A percentile compares a stretch with the other conserved stretches of the same genome.
Conservation (phyloP, 2,797 vertebrate genomes). For the Aldrovandia affinis region DNA sequence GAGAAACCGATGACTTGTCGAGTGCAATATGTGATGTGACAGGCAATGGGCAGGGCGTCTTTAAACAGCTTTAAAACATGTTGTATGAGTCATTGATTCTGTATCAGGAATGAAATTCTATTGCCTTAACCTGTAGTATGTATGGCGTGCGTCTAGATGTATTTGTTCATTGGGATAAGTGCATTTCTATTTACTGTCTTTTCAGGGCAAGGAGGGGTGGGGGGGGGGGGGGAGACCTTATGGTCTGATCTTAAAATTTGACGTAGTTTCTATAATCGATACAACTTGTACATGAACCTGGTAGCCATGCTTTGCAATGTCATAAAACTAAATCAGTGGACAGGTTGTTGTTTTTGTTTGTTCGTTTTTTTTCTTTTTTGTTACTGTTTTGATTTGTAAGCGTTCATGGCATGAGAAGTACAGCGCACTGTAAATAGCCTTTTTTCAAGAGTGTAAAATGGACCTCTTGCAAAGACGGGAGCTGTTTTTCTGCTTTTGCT, state of each 20-base stretch:
- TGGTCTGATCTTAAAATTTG: constrained; percentile 60
- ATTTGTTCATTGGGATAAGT: constrained; percentile 78
- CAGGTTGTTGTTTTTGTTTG: constrained; percentile 53
- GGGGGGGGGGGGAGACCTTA: not conserved
- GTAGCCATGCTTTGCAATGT: constrained; percentile 75
- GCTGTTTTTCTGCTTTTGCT: constrained; percentile 58
- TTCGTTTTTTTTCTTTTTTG: constrained; percentile 51
- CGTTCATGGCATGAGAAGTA: constrained; percentile 72
- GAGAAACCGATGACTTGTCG: constrained; percentile 26
- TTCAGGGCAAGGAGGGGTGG: no score
- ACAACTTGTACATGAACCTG: constrained; percentile 79
- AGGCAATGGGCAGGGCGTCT: constrained; percentile 56
- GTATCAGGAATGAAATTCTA: constrained; percentile 89
- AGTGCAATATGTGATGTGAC: constrained; percentile 42
- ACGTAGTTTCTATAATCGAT: constrained; percentile 64
- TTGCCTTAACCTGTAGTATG: constrained; percentile 95
- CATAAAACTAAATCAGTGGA: constrained; percentile 68
- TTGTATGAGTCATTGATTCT: constrained; percentile 72
- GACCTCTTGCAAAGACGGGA: constrained; percentile 65
- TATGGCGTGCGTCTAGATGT: constrained; percentile 77
- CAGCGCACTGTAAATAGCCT: constrained; percentile 82
- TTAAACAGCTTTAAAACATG: constrained; percentile 85
- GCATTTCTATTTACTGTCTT: not conserved
- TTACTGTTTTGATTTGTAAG: constrained; percentile 68
- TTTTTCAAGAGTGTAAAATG: constrained; percentile 62